Evolutionary conservation across 92 coral and sea anemone species (phyloP).

Genomic region (Micromussa lordhowensis): DNA sequence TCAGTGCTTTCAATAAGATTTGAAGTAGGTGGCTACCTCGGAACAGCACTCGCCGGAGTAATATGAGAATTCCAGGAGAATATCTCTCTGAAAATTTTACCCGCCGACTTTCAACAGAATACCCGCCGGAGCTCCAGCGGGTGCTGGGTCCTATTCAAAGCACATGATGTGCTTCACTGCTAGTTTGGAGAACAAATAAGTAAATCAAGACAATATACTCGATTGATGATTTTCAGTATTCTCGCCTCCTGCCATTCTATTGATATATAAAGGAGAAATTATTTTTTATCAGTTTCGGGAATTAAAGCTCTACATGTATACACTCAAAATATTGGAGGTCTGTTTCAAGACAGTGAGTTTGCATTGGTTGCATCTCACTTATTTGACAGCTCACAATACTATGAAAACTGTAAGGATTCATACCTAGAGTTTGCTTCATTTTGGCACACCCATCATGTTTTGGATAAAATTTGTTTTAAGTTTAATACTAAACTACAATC

Average conservation of each 20-base stretch:
- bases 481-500: neutral
- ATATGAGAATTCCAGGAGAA: too few species aligned
- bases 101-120: too few species aligned
- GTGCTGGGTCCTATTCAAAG: too few species aligned
- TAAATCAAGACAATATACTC: neutral
- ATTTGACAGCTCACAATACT: neutral
- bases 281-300: neutral
- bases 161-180: too few species aligned
- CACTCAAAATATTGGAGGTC: neutral
- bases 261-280: neutral
- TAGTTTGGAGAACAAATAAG: neutral
- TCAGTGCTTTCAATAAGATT: too few species aligned
- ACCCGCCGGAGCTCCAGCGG: too few species aligned
- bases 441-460: neutral
- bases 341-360: neutral
- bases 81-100: too few species aligned
- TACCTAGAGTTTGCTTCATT: neutral
- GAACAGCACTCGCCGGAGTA: too few species aligned
- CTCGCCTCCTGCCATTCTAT: neutral
- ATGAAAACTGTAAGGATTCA: neutral
- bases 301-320: neutral
- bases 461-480: neutral
- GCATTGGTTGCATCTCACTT: neutral
- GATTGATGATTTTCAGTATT: too few species aligned
- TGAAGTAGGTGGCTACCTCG: too few species aligned